Conservation (phyloP, 2,113 vertebrate species). For the Guaruba guarouba region DNA sequence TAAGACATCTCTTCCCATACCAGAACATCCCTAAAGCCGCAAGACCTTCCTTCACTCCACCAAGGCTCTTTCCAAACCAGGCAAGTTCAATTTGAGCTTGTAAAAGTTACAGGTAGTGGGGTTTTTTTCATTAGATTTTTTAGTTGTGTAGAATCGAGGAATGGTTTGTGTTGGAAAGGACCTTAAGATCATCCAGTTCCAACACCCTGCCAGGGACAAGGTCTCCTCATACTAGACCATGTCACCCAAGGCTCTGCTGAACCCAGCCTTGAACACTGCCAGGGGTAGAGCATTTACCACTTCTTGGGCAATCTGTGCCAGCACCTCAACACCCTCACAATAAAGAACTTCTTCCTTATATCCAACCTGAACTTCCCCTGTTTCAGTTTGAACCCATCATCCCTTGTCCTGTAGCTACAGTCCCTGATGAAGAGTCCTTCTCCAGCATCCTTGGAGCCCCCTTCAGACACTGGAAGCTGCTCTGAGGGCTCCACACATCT, state of each 20-base stretch:
- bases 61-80: background rate
- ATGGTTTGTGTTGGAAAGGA: background rate
- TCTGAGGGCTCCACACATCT: too few relatives aligned
- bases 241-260: background rate
- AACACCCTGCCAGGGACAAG: background rate
- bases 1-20: background rate
- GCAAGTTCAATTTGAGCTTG: background rate
- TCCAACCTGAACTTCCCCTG: too few relatives aligned
- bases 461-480: too few relatives aligned
- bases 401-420: too few relatives aligned
- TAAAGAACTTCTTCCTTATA: too few relatives aligned
- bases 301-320: too few relatives aligned
- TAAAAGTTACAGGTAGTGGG: background rate
- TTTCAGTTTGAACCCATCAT: too few relatives aligned
- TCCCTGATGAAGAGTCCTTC: too few relatives aligned
- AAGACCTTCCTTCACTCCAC: background rate
- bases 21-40: background rate
- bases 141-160: background rate
- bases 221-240: background rate
- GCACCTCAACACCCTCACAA: accelerated
- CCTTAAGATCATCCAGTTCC: background rate
- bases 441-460: too few relatives aligned
- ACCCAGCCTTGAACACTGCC: background rate
- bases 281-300: background rate
- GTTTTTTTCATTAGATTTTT: background rate